Percentiles rank a stretch among this genome's conserved stretches.
Conservation (phyloP, 2,113 vertebrate species). For the Anas platyrhynchos region DNA sequence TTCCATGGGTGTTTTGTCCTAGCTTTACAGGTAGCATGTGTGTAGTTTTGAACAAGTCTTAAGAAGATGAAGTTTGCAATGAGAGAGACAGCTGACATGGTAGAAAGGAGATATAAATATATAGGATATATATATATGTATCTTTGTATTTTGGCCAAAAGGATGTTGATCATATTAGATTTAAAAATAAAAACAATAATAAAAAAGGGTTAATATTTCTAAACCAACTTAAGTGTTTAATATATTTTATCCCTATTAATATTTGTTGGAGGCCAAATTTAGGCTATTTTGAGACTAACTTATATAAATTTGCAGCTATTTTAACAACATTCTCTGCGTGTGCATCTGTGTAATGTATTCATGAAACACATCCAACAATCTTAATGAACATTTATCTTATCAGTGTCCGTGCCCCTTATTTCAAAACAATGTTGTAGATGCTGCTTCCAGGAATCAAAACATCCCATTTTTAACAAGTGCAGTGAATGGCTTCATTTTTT, state of each 20-base stretch:
- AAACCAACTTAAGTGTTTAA: background rate
- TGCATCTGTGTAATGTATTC: background rate
- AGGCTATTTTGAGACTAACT: background rate
- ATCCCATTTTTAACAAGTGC: background rate
- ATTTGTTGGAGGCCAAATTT: background rate
- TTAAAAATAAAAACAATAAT: background rate
- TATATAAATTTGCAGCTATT: rapidly evolving
- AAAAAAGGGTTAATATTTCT: background rate
- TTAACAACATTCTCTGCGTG: background rate
- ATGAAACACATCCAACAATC: background rate
- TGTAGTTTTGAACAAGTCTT: background rate
- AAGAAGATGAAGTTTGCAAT: background rate
- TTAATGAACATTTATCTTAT: background rate
- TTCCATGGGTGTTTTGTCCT: background rate
- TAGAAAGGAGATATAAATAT: background rate
- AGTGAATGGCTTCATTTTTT: background rate
- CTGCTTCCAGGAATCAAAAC: background rate
- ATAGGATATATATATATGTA: background rate
- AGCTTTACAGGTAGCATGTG: background rate
- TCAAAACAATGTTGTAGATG: background rate
- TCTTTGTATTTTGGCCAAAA: background rate
- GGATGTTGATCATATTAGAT: background rate
- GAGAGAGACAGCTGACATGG: background rate
- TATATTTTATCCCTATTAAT: background rate
- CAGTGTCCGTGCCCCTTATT: background rate